These are phyloP conservation scores for Capricornis sumatraensis DNA, from an alignment of 2,113 vertebrate genomes.

Conservation along the genomic window DNA sequence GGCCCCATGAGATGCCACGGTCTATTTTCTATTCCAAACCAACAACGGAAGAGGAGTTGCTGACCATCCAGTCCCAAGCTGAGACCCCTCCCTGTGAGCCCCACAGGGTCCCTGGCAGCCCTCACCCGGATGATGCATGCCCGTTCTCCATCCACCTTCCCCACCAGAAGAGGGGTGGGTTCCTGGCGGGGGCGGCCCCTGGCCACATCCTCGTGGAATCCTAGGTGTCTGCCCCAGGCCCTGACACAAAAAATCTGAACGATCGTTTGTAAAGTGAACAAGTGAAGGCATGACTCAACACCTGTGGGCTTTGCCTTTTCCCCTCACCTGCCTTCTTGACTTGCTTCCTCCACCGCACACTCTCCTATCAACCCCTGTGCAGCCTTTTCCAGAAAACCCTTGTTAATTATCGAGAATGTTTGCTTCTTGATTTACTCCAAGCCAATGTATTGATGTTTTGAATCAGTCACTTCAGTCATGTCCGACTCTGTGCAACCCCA, in stretches of 20 bases:
- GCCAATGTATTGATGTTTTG: not conserved
- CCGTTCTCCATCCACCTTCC: not conserved
- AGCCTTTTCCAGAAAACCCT: not conserved
- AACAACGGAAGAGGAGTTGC: not conserved
- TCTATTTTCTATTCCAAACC: not conserved
- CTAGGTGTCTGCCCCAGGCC: not conserved
- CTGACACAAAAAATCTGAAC: not conserved
- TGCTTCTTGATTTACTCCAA: not conserved
- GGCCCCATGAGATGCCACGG: not conserved
- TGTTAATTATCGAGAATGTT: not conserved
- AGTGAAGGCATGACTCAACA: too few relatives aligned
- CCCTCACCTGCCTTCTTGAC: rapidly evolving
- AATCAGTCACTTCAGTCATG: not conserved
- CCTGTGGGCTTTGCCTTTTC: not conserved
- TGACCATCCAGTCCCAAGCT: not conserved
- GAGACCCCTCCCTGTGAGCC: not conserved
- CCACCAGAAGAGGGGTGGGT: rapidly evolving
- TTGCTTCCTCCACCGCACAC: not conserved
- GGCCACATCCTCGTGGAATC: not conserved
- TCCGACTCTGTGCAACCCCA: not conserved
- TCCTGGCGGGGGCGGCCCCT: too few relatives aligned
- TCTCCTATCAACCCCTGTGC: not conserved
- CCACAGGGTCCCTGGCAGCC: rapidly evolving
- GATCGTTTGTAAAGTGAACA: rapidly evolving
- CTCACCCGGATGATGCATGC: rapidly evolving